A percentile compares a stretch with the other conserved stretches of the same genome.
phyloP scores from a whole-genome alignment of 2,797 vertebrate genomes.

The Eremophila alpestris region DNA sequence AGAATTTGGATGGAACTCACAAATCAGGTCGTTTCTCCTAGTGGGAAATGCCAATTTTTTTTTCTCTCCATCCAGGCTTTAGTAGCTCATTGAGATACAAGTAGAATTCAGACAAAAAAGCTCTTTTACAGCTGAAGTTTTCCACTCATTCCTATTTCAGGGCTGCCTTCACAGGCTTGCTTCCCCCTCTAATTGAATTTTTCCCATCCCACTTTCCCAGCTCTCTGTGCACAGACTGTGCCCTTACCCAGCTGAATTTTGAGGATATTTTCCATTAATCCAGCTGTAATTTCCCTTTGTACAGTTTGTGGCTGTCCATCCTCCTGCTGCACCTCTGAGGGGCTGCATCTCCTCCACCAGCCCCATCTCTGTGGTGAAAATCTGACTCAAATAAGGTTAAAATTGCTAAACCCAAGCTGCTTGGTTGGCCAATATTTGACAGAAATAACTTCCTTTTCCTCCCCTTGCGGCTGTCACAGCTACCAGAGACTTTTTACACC shows the following conservation, averaged over 20 bases:
- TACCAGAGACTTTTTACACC: not conserved
- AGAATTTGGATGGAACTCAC: not conserved
- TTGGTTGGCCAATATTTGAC: fast-evolving
- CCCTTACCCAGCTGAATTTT: not conserved
- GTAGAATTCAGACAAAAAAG: not conserved
- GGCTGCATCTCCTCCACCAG: not conserved
- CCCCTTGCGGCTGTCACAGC: not conserved
- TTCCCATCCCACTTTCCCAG: not conserved
- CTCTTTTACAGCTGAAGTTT: not conserved
- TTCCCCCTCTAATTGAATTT: not conserved
- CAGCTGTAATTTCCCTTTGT: not conserved
- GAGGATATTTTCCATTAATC: not conserved
- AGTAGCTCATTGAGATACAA: not conserved
- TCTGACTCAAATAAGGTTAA: not conserved
- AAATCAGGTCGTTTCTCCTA: not conserved
- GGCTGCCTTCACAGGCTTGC: not conserved
- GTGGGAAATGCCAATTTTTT: not conserved
- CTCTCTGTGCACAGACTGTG: fast-evolving
- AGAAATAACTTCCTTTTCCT: not conserved
- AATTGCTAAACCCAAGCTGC: not conserved
- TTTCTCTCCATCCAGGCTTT: not conserved
- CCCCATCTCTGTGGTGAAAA: not conserved
- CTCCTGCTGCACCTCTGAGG: not conserved
- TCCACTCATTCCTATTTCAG: not conserved
- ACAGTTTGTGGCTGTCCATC: not conserved